Evolutionary conservation across 2,888 invertebrate genomes (phyloP).

Genomic region (Caenorhabditis sulstoni): DNA sequence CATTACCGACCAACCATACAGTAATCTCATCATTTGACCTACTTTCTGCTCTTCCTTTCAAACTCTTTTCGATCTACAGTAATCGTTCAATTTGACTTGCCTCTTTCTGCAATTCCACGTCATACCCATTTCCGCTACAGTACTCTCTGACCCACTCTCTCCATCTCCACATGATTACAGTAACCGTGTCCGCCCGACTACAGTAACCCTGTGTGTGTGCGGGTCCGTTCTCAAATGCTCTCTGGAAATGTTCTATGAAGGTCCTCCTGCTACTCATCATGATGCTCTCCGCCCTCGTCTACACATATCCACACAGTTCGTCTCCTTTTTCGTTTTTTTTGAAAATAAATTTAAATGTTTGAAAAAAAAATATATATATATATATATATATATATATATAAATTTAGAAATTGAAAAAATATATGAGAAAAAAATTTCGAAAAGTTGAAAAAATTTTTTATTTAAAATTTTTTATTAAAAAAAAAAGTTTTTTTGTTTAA

Average conservation of each 20-base stretch:
- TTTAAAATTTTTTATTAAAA: not conserved
- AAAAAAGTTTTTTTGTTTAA: not conserved
- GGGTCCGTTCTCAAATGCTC: not conserved
- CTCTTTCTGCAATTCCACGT: no score
- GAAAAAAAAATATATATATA: no score
- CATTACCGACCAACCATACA: no score
- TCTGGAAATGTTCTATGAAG: slow-evolving; percentile 58
- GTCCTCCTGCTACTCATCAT: slow-evolving; percentile 53
- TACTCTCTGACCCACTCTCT: not conserved
- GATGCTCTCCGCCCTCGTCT: slow-evolving; percentile 32
- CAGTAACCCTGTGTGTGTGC: not conserved
- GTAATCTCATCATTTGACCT: no score
- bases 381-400: not conserved
- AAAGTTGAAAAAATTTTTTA: not conserved
- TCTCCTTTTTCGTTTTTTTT: not conserved
- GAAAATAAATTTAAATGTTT: no score
- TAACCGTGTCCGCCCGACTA: not conserved
- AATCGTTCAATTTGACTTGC: no score
- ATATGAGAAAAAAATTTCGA: not conserved
- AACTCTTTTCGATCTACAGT: no score
- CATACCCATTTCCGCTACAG: not conserved
- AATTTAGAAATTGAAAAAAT: no score
- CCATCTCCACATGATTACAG: not conserved
- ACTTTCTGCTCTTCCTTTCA: no score
- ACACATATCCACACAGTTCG: slow-evolving; percentile 53